A percentile compares a stretch with the other conserved stretches of the same genome.
Evolutionary conservation across 2,113 vertebrate species (phyloP).

Genomic region (Kryptolebias marmoratus): DNA sequence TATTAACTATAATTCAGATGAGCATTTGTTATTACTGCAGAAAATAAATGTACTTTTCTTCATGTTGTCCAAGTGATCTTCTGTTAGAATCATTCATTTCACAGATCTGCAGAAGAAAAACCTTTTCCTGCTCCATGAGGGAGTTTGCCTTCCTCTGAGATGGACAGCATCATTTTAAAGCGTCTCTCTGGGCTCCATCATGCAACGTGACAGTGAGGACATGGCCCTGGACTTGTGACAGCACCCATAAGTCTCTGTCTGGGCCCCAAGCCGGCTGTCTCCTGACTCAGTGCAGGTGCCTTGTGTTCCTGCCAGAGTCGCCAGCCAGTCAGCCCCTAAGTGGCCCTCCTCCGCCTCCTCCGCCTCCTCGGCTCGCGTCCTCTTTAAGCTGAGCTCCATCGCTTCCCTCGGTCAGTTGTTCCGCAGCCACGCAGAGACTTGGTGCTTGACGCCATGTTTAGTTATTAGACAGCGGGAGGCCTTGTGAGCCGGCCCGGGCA

Average conservation of each 20-base stretch:
- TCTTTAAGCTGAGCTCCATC: constrained; percentile 60
- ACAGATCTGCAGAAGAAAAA: neutral
- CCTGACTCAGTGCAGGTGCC: constrained; percentile 78
- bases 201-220: constrained; percentile 56
- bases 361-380: constrained; percentile 40
- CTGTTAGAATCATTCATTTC: neutral
- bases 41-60: neutral
- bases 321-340: constrained; percentile 46
- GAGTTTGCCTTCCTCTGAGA: constrained; percentile 38
- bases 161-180: constrained; percentile 51
- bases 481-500: constrained; percentile 29
- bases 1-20: neutral
- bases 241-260: constrained; percentile 75
- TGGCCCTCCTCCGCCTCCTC: constrained; percentile 48
- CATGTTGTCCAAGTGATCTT: neutral
- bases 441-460: constrained; percentile 64
- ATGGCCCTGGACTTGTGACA: constrained; percentile 73
- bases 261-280: constrained; percentile 58
- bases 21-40: neutral
- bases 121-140: constrained; percentile 4
- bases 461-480: constrained; percentile 56
- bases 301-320: constrained; percentile 53
- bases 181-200: constrained; percentile 74
- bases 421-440: constrained; percentile 59
- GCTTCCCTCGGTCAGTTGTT: constrained; percentile 67